Evolutionary conservation across 2,888 invertebrate species (phyloP), one percentile per base, ranked within the genome.

Genomic region (Pyrochroa serraticornis): DNA sequence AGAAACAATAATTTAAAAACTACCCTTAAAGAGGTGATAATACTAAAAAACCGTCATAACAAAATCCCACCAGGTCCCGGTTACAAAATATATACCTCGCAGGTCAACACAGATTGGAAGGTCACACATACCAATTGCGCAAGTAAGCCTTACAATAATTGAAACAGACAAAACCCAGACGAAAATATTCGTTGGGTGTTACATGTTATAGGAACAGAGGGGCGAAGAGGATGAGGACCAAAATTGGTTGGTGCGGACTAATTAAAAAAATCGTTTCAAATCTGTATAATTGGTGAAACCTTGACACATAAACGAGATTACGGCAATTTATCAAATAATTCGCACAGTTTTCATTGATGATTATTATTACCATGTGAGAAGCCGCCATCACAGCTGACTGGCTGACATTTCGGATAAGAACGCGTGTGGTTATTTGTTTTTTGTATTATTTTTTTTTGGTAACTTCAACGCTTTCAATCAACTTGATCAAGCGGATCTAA

Each of bases 151-250:
- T 50, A 57, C 37, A 57, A 58, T 22, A 5, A 58, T 58, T 58
- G 58, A 58, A 58, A 58, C 58, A 58, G 58, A 58, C 58, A 58
- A 58, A 58, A 58, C 52, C 58, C 58, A 58, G 58, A 58, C 58
- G 58, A 58, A 41, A 58, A 53, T 52, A 58, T 53, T 58, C 52
- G 47, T 58, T 52, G 44, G 30, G 39, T 31, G 38, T 37, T 39
- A 37, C 37, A 39, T 38, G 41, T 12, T 39, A 22, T 13, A 13
- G 33, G 10, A 34, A 38, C 37, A 7, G 46, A 35, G 22, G 36
- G 36, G 22, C 7, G n/a, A 37, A 12, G 22, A 22, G 22, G 22
- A 5, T 5, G 22, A 22, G 12, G 10, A 10, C 38, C 9, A 2
- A 10, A n/a, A 14, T 2, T 5, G n/a, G 41, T 32, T 30, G 42